These are phyloP conservation scores for Drosophila azteca DNA, from an alignment of 1,140 invertebrate species.

Conservation along the genomic window DNA sequence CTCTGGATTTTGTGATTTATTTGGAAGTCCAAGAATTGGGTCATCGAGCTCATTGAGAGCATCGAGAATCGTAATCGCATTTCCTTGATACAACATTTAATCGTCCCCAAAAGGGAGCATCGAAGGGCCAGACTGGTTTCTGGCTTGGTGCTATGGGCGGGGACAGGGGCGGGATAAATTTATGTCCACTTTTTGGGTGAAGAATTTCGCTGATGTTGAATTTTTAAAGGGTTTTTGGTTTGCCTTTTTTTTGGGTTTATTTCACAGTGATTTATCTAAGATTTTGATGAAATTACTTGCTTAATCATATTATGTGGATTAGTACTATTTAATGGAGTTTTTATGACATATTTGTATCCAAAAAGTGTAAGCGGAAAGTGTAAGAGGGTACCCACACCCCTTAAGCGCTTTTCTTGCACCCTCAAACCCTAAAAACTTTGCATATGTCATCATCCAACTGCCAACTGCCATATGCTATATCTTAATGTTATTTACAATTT, in stretches of 20 bases:
- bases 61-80: conserved; percentile 5
- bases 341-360: no score
- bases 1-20: conserved; percentile 32
- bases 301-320: no score
- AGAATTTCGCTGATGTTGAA: neutral
- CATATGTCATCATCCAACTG: no score
- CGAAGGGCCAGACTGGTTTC: neutral
- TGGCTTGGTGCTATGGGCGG: neutral
- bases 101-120: conserved; percentile 3
- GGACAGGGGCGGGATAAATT: conserved; percentile 1
- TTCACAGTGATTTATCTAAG: no score
- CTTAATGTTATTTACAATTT: neutral
- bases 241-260: no score
- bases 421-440: no score
- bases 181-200: conserved; percentile 1
- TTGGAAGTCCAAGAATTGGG: conserved; percentile 48
- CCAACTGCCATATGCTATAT: conserved; percentile 1
- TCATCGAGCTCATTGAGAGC: conserved; percentile 48
- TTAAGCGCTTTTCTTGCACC: no score
- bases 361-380: no score
- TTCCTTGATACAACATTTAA: conserved; percentile 24
- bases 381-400: no score
- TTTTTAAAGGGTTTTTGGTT: neutral
- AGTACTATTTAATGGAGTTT: no score
- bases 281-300: no score